Evolutionary conservation across 2,888 invertebrate species (phyloP).

Genomic region (Drosophila robusta): DNA sequence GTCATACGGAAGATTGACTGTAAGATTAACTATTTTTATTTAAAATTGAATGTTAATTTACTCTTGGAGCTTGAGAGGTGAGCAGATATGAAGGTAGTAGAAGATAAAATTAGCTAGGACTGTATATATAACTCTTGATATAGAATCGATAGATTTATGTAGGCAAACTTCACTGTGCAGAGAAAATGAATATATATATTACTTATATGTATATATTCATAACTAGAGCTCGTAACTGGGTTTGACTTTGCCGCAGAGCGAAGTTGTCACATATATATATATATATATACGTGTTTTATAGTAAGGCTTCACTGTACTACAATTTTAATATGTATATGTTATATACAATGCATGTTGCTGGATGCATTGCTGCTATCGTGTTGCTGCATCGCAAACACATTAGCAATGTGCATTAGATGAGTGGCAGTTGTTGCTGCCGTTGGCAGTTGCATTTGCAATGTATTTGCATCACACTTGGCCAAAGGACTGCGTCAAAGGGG

Average conservation of each 20-base stretch:
- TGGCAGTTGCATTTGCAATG: slow-evolving; percentile 37
- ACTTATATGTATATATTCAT: too few relatives aligned
- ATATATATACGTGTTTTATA: not conserved
- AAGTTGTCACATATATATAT: too few relatives aligned
- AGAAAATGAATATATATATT: not conserved
- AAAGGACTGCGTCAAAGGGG: not conserved
- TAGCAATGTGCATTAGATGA: slow-evolving; percentile 54
- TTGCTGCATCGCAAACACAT: slow-evolving; percentile 50
- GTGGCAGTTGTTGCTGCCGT: slow-evolving; percentile 51
- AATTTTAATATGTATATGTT: not conserved
- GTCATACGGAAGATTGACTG: too few relatives aligned
- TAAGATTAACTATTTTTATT: too few relatives aligned
- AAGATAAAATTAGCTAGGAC: too few relatives aligned
- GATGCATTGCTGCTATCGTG: slow-evolving; percentile 39
- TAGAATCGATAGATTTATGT: too few relatives aligned
- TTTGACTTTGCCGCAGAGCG: too few relatives aligned
- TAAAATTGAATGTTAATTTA: too few relatives aligned
- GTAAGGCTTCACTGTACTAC: not conserved
- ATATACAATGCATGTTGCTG: not conserved
- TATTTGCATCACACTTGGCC: slow-evolving; percentile 47
- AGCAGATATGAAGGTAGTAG: too few relatives aligned
- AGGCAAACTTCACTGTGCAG: not conserved
- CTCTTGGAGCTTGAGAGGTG: too few relatives aligned
- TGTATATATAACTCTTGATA: too few relatives aligned
- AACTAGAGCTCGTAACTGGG: not conserved